phyloP scores from a whole-genome alignment of 2,797 vertebrate species.

The Dipus sagitta region DNA sequence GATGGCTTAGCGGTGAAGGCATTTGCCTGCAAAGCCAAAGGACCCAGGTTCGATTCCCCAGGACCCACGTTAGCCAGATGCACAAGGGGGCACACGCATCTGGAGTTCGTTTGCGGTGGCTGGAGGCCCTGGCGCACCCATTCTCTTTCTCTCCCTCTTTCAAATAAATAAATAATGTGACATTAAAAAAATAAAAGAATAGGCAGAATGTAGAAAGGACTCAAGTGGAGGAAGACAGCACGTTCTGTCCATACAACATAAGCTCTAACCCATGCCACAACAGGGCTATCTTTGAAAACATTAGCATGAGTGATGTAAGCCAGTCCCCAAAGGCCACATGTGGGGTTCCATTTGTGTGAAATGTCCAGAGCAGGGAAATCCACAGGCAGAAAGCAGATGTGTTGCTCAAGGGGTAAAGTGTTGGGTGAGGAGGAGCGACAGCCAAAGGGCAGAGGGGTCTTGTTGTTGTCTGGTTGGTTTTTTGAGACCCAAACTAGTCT shows the following conservation, averaged over 20 bases:
- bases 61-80: too few relatives aligned
- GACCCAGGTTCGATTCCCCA: too few relatives aligned
- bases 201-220: not conserved
- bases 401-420: not conserved
- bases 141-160: too few relatives aligned
- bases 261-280: too few relatives aligned
- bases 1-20: too few relatives aligned
- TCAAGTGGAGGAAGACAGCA: not conserved
- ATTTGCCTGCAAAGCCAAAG: too few relatives aligned
- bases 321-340: not conserved
- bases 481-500: not conserved
- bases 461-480: not conserved
- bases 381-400: not conserved
- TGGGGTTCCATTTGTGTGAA: not conserved
- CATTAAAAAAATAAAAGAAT: not conserved
- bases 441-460: not conserved
- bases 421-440: not conserved
- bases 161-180: too few relatives aligned
- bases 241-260: not conserved
- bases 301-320: not conserved
- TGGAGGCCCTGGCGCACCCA: too few relatives aligned
- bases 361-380: not conserved
- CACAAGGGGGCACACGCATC: too few relatives aligned
- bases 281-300: not conserved
- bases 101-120: too few relatives aligned